Conservation (phyloP, 2,888 invertebrate genomes). For the Trichopoda pennipes region DNA sequence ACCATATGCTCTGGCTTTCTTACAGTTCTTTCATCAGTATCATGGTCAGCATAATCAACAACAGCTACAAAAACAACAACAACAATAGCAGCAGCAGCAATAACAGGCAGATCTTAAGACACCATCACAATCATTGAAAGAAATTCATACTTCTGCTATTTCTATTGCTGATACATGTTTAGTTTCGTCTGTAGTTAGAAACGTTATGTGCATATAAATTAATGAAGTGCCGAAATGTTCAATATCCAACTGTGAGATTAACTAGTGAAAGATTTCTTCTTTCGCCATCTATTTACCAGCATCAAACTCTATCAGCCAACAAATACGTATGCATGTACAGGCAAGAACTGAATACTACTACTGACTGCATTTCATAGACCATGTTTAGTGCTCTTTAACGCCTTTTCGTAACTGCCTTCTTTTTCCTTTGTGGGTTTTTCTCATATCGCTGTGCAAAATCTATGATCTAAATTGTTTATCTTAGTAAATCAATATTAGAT, state of each 20-base stretch:
- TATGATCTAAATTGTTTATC: conserved; percentile 67
- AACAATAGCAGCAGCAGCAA: conserved; percentile 23
- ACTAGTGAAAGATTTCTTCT: conserved; percentile 61
- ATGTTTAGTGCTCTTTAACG: conserved; percentile 48
- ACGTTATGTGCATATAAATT: conserved; percentile 67
- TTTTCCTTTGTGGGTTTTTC: conserved; percentile 13
- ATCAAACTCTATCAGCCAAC: conserved; percentile 34
- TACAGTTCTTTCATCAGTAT: conserved; percentile 50
- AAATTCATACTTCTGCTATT: conserved; percentile 43
- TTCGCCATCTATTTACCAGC: conserved; percentile 56
- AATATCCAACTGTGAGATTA: conserved; percentile 69
- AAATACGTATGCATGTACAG: not conserved
- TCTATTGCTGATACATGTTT: conserved; percentile 42
- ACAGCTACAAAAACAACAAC: conserved; percentile 8
- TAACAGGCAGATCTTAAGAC: conserved; percentile 14
- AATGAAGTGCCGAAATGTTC: conserved; percentile 69
- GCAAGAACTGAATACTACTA: not conserved
- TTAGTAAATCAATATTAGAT: conserved; percentile 66
- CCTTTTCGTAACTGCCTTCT: conserved; percentile 59
- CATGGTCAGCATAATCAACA: conserved; percentile 50
- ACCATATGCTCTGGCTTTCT: conserved; percentile 41
- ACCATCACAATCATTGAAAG: conserved; percentile 45
- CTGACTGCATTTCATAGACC: not conserved
- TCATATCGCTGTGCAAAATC: conserved; percentile 56
- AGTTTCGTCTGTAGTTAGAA: conserved; percentile 33